Evolutionary conservation across 2,113 vertebrate species (phyloP), one percentile per base, ranked within the genome.

Genomic region (Macquaria australasica): DNA sequence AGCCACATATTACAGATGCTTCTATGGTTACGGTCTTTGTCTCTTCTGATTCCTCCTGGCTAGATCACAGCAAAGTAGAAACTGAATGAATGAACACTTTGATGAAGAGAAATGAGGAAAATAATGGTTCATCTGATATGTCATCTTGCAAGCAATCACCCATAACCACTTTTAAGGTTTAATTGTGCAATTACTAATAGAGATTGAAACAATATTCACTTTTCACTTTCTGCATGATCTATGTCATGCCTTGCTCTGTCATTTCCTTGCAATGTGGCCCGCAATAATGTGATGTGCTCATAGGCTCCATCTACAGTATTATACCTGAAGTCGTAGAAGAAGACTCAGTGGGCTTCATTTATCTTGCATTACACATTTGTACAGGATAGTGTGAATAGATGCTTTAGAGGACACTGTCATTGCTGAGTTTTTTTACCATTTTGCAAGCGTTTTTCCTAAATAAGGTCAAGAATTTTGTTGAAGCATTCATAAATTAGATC

Each of bases 401-500:
- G 31, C 11, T 53, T 64, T 59, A 10, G 60, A 60, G 73, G n/a
- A 78, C 1, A 15, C 18, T 82, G 15, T 37, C 9, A 53, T 37
- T 60, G 16, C 39, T 34, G 28, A 34, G 10, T 77, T 34, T 34
- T 34, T 81, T 55, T 31, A 70, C 62, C 21, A 50, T 70, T 82
- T 77, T 62, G 56, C 28, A 69, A 28, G 10, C 8, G 1, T 34
- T 62, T 45, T 51, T 25, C 10, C 18, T 14, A 23, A 69, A 43
- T 34, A 50, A 41, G 0, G 39, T 25, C 68, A 66, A 74, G 5
- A 73, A 45, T 70, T 71, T 45, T 16, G 20, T 39, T 72, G 6
- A 74, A 64, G 74, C 43, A 58, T 74, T 82, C 58, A 72, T 63
- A 53, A 48, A 43, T 66, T 59, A 15, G 14, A 79, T 50, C 25